Evolutionary conservation across 2,113 vertebrate genomes (phyloP), one percentile per base, ranked within the genome.

Genomic region (Chlorodrepanis virens): DNA sequence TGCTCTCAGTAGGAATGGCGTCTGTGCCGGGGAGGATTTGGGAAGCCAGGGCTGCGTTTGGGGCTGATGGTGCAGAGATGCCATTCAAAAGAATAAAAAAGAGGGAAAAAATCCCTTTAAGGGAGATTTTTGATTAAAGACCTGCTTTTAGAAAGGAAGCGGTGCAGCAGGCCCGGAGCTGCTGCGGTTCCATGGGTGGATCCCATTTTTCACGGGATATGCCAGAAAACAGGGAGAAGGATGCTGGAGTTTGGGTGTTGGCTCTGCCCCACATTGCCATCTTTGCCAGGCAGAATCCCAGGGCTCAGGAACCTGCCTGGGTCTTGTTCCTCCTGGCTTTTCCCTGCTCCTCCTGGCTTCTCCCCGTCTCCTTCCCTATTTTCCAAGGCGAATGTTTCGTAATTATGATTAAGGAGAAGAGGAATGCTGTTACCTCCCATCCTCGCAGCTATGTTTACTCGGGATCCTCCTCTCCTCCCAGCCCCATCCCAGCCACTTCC

Each of bases 191-290:
- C 22, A 0, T 2, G 3, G 20, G 23, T 35, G 68, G 49, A 50
- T 61, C 24, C 2, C 4, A 0, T 24, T 44, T 24, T 5, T 6
- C 5, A 2, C 6, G 29, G 45, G 14, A 1, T 23, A 0, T 22
- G 52, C 20, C 12, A 23, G 63, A 18, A 42, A 63, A 12, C 15
- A 20, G 25, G 35, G 60, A 28, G 25, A 23, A 54, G 1, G 5
- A 1, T 24, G 74, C 21, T 22, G 33, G 71, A 21, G 3, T 35
- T 6, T n/a, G 87, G 74, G 64, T 71, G 76, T n/a, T 35, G 81
- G 31, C 69, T 76, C 9, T 12, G 45, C 24, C 44, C 23, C 4
- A 0, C 2, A 1, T 20, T 9, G 47, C 91, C 57, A 5, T 47
- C 8, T 61, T 39, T 16, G 37, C 84, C 90, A 63, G 81, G 86